Evolutionary conservation across 2,888 invertebrate genomes (phyloP).

Genomic region (Timandra comae): DNA sequence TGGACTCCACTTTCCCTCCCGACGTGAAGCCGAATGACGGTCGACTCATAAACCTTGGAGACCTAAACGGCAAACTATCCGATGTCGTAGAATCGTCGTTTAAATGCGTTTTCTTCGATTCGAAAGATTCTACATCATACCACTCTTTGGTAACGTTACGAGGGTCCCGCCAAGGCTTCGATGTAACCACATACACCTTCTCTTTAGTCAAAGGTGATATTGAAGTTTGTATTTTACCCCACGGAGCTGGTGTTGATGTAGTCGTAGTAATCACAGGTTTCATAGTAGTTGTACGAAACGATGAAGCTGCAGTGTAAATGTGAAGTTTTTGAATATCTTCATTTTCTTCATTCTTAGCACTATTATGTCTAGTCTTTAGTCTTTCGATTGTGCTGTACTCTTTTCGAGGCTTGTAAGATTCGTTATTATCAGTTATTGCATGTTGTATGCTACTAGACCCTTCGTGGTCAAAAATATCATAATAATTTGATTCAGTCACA

Average conservation of each 20-base stretch:
- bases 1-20: constrained; percentile 44
- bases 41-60: constrained; percentile 75
- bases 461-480: constrained; percentile 66
- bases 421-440: constrained; percentile 42
- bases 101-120: constrained; percentile 45
- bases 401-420: constrained; percentile 33
- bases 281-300: constrained; percentile 52
- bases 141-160: constrained; percentile 42
- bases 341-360: constrained; percentile 39
- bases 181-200: constrained; percentile 89
- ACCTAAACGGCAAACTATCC: constrained; percentile 55
- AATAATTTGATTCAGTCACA: constrained; percentile 44
- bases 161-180: constrained; percentile 76
- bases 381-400: constrained; percentile 57
- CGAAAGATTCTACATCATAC: constrained; percentile 44
- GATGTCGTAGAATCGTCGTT: constrained; percentile 38
- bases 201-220: constrained; percentile 87
- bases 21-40: constrained; percentile 72
- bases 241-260: constrained; percentile 69
- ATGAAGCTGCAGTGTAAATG: constrained; percentile 61
- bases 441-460: constrained; percentile 66
- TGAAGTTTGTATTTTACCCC: constrained; percentile 82
- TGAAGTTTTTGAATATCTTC: constrained; percentile 51
- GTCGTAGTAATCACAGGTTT: constrained; percentile 16
- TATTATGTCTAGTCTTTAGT: constrained; percentile 37